Conservation (phyloP, 2,888 invertebrate species). For the Rhodophaea formosa region DNA sequence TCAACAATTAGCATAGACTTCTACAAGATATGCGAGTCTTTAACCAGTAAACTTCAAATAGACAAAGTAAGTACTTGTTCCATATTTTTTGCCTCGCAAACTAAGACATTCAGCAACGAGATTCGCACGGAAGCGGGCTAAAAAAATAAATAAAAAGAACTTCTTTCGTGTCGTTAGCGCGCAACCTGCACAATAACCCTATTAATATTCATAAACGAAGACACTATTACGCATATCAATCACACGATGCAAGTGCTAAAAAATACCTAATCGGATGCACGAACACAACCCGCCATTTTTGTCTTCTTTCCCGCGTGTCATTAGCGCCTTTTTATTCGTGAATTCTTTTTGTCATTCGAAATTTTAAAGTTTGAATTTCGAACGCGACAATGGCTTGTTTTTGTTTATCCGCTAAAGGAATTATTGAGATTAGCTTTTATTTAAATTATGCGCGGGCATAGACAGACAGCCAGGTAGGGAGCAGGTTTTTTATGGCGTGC, state of each 20-base stretch:
- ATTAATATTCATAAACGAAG: constrained; percentile 72
- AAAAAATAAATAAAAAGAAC: constrained; percentile 44
- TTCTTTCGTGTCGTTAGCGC: constrained; percentile 44
- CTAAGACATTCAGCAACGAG: constrained; percentile 39
- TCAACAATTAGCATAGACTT: too few species aligned
- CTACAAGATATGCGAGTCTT: too few species aligned
- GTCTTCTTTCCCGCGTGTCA: constrained; percentile 53
- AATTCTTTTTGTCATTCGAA: constrained; percentile 39
- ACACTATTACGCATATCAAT: constrained; percentile 78
- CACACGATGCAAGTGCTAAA: constrained; percentile 66
- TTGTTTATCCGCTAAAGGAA: constrained; percentile 70
- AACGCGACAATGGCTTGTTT: constrained; percentile 64
- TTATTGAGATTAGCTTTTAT: constrained; percentile 48
- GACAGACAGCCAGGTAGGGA: constrained; percentile 36
- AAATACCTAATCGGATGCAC: constrained; percentile 72
- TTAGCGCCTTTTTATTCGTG: constrained; percentile 65
- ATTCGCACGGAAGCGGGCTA: constrained; percentile 64
- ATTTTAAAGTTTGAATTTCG: constrained; percentile 55
- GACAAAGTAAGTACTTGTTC: neutral
- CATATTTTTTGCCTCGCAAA: neutral
- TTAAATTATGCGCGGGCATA: constrained; percentile 44
- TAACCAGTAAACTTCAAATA: too few species aligned
- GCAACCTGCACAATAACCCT: constrained; percentile 58
- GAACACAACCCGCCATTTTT: constrained; percentile 66
- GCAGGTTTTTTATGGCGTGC: constrained; percentile 39